Base-by-base conservation (phyloP, 1,140 invertebrate species). In the Ceratina japonica region DNA sequence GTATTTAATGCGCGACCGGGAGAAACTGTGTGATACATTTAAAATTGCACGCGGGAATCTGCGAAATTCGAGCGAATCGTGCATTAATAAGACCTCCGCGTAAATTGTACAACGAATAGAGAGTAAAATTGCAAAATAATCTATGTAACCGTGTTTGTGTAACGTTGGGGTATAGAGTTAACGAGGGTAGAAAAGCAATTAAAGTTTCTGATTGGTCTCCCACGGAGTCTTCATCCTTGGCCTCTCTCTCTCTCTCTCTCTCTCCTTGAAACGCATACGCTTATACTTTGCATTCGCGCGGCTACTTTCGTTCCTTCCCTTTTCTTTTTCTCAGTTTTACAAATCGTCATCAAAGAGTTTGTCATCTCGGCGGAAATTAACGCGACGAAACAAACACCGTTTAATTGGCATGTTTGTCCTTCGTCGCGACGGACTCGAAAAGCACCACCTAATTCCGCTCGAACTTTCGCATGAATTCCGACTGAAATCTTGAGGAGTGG, bases 371-470 rank as follows among this genome's bases (percentile, higher is more conserved):
- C 27, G 3, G 7, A 63, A 77, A 71, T 72, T 71, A 72, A 77
- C 27, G 49, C 7, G 49, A 72, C 49, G 37, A 52, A 77, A 71
- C 24, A 44, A 54, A 63, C n/a, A 24, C 62, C 20, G 49, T 56
- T 77, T 37, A 77, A 77, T 77, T 56, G 49, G 24, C 22, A 24
- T 71, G 68, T 71, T 77, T 77, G 62, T 59, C 16, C 66, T 54
- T 61, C 52, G 59, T 72, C 75, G 75, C 27, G 68, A 52, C 66
- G 16, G 37, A 44, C 37, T 44, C 37, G 37, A 44, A 10, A 44
- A 44, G 10, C 10, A 10, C 37, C 49, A 10, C n/a, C 1, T 15
- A 49, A 13, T 54, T 24, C 37, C 37, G 37, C 37, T 44, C 10
- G 37, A 44, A 44, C 37, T 44, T 44, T 44, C 37, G 10, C 5